phyloP scores from a whole-genome alignment of 2,888 invertebrate genomes.

The Drosophila mulleri region DNA sequence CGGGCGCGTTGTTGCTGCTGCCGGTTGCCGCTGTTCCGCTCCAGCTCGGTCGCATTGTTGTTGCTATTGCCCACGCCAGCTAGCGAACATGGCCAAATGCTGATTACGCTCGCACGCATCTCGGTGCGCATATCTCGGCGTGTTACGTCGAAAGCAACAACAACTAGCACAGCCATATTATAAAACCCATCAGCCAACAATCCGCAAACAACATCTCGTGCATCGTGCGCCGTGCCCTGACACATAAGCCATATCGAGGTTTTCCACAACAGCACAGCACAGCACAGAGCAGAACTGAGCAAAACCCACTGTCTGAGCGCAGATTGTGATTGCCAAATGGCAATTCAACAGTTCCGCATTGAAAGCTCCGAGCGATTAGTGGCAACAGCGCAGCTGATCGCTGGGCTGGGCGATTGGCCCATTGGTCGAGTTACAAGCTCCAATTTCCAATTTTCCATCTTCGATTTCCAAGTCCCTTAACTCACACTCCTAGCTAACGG shows the following conservation, averaged over 20 bases:
- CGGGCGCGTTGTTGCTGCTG: constrained; percentile 29
- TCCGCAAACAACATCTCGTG: constrained; percentile 44
- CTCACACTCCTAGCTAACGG: constrained; percentile 1
- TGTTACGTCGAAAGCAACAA: constrained; percentile 60
- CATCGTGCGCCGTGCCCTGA: constrained; percentile 49
- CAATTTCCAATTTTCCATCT: too few relatives aligned
- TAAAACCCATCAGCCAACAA: constrained; percentile 16
- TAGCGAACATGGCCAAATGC: constrained; percentile 71
- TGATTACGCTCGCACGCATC: constrained; percentile 73
- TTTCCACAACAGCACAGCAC: constrained; percentile 21
- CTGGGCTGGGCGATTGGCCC: not conserved
- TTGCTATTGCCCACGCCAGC: constrained; percentile 58
- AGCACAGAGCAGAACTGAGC: constrained; percentile 16
- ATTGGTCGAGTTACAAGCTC: not conserved
- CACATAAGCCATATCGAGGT: constrained; percentile 54
- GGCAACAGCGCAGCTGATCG: constrained; percentile 9
- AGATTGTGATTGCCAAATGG: constrained; percentile 54
- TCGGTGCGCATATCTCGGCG: constrained; percentile 67
- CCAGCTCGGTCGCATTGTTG: constrained; percentile 35
- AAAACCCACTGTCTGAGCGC: constrained; percentile 22
- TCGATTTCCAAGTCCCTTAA: not conserved
- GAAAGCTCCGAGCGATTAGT: constrained; percentile 22
- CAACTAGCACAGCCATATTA: constrained; percentile 23
- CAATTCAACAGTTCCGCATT: constrained; percentile 53
- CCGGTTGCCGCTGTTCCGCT: constrained; percentile 63